Percentiles rank a stretch among this genome's conserved stretches.
phyloP scores from a whole-genome alignment of 2,797 vertebrate genomes.

The Etheostoma perlongum region DNA sequence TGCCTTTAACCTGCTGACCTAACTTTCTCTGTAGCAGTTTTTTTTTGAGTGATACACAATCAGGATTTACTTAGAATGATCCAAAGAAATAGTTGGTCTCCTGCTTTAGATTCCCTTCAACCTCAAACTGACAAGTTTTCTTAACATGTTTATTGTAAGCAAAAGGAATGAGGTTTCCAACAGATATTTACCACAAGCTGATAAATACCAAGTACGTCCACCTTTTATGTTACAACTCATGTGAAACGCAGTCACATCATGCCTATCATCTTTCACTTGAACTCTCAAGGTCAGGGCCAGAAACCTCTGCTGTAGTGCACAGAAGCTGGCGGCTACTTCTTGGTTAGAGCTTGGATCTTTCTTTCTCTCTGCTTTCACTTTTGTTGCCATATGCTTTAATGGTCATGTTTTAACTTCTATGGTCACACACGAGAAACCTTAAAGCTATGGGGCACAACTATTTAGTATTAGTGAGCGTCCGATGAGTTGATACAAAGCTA shows the following conservation, averaged over 20 bases:
- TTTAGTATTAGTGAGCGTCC: too few species aligned
- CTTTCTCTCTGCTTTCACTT: constrained; percentile 1
- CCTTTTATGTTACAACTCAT: constrained; percentile 10
- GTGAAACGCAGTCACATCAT: constrained; percentile 31
- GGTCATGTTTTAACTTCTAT: background rate
- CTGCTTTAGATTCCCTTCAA: constrained; percentile 13
- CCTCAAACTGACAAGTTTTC: constrained; percentile 7
- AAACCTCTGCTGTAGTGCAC: background rate
- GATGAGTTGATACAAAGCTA: too few species aligned
- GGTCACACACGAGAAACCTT: too few species aligned
- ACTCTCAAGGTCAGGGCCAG: constrained; percentile 33
- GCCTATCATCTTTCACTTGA: constrained; percentile 54
- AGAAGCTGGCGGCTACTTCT: background rate
- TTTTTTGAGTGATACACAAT: background rate
- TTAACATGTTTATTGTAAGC: background rate
- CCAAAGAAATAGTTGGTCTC: background rate
- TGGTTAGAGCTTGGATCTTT: background rate
- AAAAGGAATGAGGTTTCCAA: background rate
- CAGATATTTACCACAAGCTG: constrained; percentile 1
- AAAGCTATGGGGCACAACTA: too few species aligned
- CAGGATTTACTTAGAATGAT: background rate
- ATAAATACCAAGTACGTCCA: constrained; percentile 22
- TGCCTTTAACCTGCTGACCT: constrained; percentile 28
- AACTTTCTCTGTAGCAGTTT: background rate
- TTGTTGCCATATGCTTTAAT: background rate